Conservation (phyloP, 1,140 invertebrate species). For the Drosophila nebulosa region DNA sequence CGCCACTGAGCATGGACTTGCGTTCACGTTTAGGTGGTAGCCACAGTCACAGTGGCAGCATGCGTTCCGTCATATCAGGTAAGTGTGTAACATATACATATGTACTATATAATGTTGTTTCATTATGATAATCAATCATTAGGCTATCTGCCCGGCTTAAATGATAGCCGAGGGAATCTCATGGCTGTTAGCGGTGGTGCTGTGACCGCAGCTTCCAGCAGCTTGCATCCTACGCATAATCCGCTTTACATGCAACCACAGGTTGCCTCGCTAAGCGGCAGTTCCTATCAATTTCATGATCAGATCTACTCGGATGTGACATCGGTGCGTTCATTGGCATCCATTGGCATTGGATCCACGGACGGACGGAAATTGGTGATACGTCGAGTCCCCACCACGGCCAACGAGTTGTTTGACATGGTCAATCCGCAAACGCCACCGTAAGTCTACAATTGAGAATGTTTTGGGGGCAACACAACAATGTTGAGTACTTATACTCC, state of each 20-base stretch:
- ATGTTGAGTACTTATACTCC: neutral
- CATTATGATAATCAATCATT: too few relatives aligned
- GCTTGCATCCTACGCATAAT: constrained; percentile 46
- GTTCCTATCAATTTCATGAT: constrained; percentile 82
- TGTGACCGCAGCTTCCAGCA: constrained; percentile 27
- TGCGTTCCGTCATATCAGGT: constrained; percentile 77
- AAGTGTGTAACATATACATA: constrained; percentile 6
- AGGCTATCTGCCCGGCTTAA: constrained; percentile 62
- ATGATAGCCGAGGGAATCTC: constrained; percentile 56
- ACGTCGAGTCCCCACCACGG: constrained; percentile 89
- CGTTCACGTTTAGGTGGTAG: constrained; percentile 61
- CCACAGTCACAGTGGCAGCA: constrained; percentile 71
- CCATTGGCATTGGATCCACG: constrained; percentile 92
- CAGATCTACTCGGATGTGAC: constrained; percentile 84
- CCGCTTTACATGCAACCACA: constrained; percentile 71
- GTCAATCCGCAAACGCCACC: constrained; percentile 89
- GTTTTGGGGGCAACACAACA: neutral
- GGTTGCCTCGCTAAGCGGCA: constrained; percentile 62
- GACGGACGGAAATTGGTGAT: constrained; percentile 92
- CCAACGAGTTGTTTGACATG: constrained; percentile 90
- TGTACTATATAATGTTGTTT: neutral
- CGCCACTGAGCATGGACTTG: constrained; percentile 54
- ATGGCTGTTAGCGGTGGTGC: constrained; percentile 37
- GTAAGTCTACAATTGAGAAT: constrained; percentile 83
- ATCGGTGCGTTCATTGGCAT: constrained; percentile 88